Evolutionary conservation across 2,888 invertebrate genomes (phyloP), one percentile per base, ranked within the genome.

Genomic region (Chloroclysta siterata): DNA sequence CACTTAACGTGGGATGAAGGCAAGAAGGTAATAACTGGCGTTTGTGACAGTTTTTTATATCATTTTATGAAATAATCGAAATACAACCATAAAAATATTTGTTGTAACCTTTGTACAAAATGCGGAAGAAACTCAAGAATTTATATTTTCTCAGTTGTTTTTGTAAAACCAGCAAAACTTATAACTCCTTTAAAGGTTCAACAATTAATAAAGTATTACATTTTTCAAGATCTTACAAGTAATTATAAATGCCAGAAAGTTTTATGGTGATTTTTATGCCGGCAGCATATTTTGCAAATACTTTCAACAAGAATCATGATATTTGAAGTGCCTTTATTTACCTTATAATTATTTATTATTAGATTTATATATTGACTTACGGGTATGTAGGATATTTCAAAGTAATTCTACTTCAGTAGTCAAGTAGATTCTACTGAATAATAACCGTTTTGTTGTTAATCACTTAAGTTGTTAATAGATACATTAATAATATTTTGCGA

Each of bases 151-250:
- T 55, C 39, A 29, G 46, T 55, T 55, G 29, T 51, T 51, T 22
- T 41, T 51, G 17, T 55, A 41, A 44, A 50, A 59, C 28, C 47
- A 11, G 10, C 15, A 14, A 39, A 59, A 39, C 39, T 41, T 17
- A 29, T 59, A 59, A 48, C 33, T 50, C 44, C 53, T 36, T 58
- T 33, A 56, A 47, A 48, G 47, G 14, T 15, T 22, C 36, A 28
- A 46, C 46, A 36, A 52, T 52, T 60, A 13, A 47, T 47, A 15
- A 41, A 14, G 36, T 51, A 59, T 53, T 28, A 8, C n/a, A 50
- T 50, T 29, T 29, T 69, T 48, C 17, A 47, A 36, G 68, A 52
- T 61, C 60, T 66, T 71, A 44, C 44, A 44, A n/a, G 1, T 44
- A 7, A 15, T 46, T 46, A 46, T 17, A 2, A 15, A 44, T 44